phyloP scores from a whole-genome alignment of 2,888 invertebrate species.

The Dryocosmus kuriphilus region DNA sequence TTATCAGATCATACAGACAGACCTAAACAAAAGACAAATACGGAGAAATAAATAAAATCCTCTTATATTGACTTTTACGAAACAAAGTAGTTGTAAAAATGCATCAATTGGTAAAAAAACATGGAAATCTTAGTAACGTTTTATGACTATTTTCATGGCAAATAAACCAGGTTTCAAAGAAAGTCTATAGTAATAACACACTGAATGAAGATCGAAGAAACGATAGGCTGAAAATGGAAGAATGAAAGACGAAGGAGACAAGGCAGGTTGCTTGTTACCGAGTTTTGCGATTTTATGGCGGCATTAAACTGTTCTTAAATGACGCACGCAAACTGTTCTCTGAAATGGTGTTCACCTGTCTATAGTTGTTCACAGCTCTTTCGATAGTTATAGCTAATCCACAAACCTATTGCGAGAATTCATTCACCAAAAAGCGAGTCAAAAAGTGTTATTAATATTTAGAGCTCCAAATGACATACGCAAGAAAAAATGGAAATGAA shows the following conservation, averaged over 20 bases:
- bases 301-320: slow-evolving; percentile 8
- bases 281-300: slow-evolving; percentile 9
- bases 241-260: slow-evolving; percentile 6
- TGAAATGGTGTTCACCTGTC: neutral
- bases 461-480: no score
- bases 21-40: slow-evolving; percentile 1
- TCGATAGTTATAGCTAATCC: neutral
- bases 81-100: neutral
- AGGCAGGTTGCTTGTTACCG: neutral
- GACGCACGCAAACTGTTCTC: slow-evolving; percentile 19
- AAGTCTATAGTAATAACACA: neutral
- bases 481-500: neutral
- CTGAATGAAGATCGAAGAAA: neutral
- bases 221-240: neutral
- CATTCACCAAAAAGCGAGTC: neutral
- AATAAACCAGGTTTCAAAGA: neutral
- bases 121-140: neutral
- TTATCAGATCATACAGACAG: neutral
- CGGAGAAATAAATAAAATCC: neutral
- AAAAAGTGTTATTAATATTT: no score
- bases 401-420: neutral
- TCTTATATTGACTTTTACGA: neutral
- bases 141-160: neutral
- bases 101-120: neutral
- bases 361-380: neutral